Evolutionary conservation across 2,113 vertebrate genomes (phyloP).

Genomic region (Electrona antarctica): DNA sequence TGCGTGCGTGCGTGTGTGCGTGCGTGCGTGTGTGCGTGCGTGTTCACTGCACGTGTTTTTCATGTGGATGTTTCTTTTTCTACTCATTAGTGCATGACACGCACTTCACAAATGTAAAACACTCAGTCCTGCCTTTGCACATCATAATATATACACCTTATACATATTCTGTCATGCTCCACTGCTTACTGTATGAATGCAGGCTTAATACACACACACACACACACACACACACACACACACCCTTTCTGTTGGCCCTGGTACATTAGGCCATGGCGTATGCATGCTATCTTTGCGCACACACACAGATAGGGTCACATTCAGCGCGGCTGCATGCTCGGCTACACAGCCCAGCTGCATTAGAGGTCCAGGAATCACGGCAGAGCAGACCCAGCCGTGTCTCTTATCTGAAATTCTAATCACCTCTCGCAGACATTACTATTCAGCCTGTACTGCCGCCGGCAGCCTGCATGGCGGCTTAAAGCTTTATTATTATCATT

Average conservation of each 20-base stretch:
- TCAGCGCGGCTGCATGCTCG: conserved; percentile 59
- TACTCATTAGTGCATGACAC: conserved; percentile 16
- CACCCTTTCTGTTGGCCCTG: not conserved
- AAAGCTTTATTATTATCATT: conserved; percentile 28
- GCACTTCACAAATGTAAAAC: not conserved
- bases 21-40: not conserved
- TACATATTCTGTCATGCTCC: conserved; percentile 25
- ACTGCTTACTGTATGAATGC: conserved; percentile 11
- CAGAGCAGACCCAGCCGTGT: conserved; percentile 24
- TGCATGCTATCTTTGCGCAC: conserved; percentile 45
- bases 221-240: conserved; percentile 8
- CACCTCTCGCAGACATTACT: conserved; percentile 61
- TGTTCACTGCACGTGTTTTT: too few relatives aligned
- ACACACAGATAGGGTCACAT: conserved; percentile 62
- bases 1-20: conserved; percentile 14
- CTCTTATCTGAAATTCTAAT: conserved; percentile 74
- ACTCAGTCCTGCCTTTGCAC: conserved; percentile 13
- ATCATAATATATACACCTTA: conserved; percentile 13
- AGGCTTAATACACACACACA: not conserved
- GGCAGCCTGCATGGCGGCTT: conserved; percentile 43
- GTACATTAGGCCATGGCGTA: conserved; percentile 38
- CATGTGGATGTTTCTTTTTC: too few relatives aligned
- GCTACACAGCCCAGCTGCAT: conserved; percentile 59
- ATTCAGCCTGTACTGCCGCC: conserved; percentile 48
- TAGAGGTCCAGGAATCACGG: conserved; percentile 49